Evolutionary conservation across 2,113 vertebrate genomes (phyloP), one percentile per base, ranked within the genome.

Genomic region (Pelecanus crispus): DNA sequence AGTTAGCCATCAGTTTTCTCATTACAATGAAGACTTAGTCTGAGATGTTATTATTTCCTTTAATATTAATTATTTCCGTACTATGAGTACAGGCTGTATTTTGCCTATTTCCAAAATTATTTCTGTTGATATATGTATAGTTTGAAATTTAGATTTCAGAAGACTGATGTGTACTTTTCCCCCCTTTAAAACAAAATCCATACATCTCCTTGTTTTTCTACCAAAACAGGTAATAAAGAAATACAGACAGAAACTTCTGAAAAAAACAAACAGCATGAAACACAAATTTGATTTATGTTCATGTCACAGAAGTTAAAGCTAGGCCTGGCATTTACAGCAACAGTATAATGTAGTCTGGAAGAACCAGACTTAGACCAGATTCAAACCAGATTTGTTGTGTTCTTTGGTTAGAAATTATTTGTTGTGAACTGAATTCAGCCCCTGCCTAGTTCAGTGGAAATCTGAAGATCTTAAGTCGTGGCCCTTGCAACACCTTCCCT

Each of bases 151-250:
- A 49, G 45, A 81, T 78, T 84, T 74, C 14, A 11, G 17, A 70
- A 70, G 34, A 65, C 3, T 53, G 16, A 16, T 1, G 0, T 1
- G 0, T 24, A 20, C 44, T 65, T 90, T 44, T 9, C 2, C 6
- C 6, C 22, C 4, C 5, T 87, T 68, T 68, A 47, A 73, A 80
- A 61, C 3, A 80, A 82, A 92, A 68, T 31, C 0, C 1, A 2
- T 28, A 14, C 9, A 13, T 24, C 16, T 71, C 17, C n/a, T 61
- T 28, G 1, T 42, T 75, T 55, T 7, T 59, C 29, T 80, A 24
- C 2, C 2, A 34, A 75, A 94, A 26, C 1, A 47, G 8, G 12
- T 38, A 42, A 63, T 7, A 61, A 6, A 78, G 21, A 75, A 88
- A 20, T 32, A 40, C 6, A 59, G 38, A 36, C 6, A 62, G 22